Evolutionary conservation across 2,888 invertebrate genomes (phyloP), one percentile per base, ranked within the genome.

Genomic region (Ceratothoa steindachneri): DNA sequence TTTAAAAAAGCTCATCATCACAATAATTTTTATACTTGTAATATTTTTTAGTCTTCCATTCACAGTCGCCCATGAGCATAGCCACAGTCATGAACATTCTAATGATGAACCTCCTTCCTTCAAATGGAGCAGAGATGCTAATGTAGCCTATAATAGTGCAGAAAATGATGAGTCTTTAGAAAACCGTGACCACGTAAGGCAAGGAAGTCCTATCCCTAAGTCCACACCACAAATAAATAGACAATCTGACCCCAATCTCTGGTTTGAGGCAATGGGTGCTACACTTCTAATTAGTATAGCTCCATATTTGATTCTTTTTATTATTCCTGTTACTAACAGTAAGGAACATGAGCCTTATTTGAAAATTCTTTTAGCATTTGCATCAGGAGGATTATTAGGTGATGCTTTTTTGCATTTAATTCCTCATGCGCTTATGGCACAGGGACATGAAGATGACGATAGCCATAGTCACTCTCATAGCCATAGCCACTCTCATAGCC

Each of bases 381-480:
- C 96, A 0, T 95, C 96, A 0, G 95, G 97, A 60, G 95, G 99
- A 65, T 87, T 99, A 15, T 87, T 99, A 0, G 99, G 99, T 5
- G 99, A 99, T 87, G 98, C 99, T 0, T 99, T 99, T 85, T 88
- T 99, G 4, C 99, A 99, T 86, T 87, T 99, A 80, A 99, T 99
- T 83, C 99, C 99, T 0, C 99, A 99, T 85, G 97, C 99, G 66
- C 88, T 91, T 30, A 87, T 87, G 80, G 88, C 89, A 0, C 80
- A 81, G 69, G 81, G 77, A 5, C 81, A 80, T n/a, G 22, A 67
- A 15, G 67, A 67, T 27, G 22, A 71, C 2, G 66, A 70, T 31
- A 71, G 74, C 27, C 83, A 82, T 76, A 85, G 85, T 27, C 88
- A 88, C 81, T 84, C 81, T 27, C 84, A 85, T 77, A 80, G 85